phyloP scores from a whole-genome alignment of 1,140 invertebrate genomes.

The Apocrypta bakeri region DNA sequence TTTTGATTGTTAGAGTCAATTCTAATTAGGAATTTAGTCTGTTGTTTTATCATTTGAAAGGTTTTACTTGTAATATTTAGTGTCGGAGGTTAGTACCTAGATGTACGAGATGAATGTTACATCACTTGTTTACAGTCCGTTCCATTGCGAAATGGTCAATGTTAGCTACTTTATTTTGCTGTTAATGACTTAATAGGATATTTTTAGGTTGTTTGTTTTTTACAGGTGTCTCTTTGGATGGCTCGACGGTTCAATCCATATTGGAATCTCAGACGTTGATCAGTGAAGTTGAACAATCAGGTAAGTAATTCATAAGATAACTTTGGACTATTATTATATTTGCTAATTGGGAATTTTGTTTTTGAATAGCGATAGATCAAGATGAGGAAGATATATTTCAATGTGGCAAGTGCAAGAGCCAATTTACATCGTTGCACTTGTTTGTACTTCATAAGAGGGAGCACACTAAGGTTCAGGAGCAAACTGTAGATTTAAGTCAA shows the following conservation, averaged over 20 bases:
- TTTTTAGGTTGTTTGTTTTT: slow-evolving; percentile 21
- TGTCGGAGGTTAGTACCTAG: neutral
- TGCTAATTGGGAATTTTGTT: slow-evolving; percentile 2
- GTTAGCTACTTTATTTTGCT: neutral
- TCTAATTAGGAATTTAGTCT: neutral
- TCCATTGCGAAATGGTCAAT: neutral
- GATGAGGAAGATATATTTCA: slow-evolving; percentile 82
- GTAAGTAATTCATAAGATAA: slow-evolving; percentile 51
- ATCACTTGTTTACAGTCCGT: neutral
- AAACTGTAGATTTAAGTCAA: slow-evolving; percentile 68
- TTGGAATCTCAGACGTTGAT: slow-evolving; percentile 69
- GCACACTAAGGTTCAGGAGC: slow-evolving; percentile 66
- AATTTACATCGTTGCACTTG: slow-evolving; percentile 76
- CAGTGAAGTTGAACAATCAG: slow-evolving; percentile 69
- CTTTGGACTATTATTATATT: neutral
- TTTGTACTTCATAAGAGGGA: slow-evolving; percentile 79
- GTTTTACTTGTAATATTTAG: neutral
- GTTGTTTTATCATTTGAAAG: no score
- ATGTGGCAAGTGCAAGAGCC: slow-evolving; percentile 81
- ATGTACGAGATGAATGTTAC: neutral
- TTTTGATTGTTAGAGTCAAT: neutral
- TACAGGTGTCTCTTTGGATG: slow-evolving; percentile 69
- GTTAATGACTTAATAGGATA: neutral
- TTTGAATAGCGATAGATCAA: slow-evolving; percentile 66
- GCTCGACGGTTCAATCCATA: slow-evolving; percentile 69